These are phyloP conservation scores for Oxytorus armatus DNA, from an alignment of 2,888 invertebrate species.

Conservation along the genomic window DNA sequence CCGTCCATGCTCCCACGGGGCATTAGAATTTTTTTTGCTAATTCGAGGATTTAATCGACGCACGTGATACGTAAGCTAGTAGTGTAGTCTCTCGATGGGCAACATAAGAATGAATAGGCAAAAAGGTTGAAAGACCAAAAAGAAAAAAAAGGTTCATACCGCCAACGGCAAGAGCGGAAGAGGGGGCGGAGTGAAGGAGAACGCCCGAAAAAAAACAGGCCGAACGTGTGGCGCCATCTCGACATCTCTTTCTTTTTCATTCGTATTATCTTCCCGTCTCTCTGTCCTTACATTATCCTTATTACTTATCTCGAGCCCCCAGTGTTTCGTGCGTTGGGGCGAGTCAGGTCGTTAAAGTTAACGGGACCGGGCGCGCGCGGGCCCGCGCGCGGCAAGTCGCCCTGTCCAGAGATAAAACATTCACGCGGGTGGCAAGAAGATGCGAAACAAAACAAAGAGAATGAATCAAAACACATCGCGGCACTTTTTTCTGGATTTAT, in stretches of 20 bases:
- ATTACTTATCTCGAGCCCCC: conserved; percentile 69
- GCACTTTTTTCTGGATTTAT: background rate
- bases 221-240: conserved; percentile 71
- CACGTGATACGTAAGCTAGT: background rate
- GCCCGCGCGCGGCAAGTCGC: conserved; percentile 9
- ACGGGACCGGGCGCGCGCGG: conserved; percentile 51
- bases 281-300: conserved; percentile 67
- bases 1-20: no score
- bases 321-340: conserved; percentile 64
- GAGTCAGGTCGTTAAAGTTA: conserved; percentile 67
- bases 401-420: conserved; percentile 61
- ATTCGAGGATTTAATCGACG: background rate
- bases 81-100: conserved; percentile 23
- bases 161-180: conserved; percentile 57
- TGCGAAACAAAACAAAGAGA: conserved; percentile 33
- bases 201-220: conserved; percentile 69
- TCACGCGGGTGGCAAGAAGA: conserved; percentile 31
- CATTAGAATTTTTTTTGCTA: no score
- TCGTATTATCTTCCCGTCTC: conserved; percentile 36
- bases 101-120: conserved; percentile 46
- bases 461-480: conserved; percentile 29
- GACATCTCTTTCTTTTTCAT: conserved; percentile 60
- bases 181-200: conserved; percentile 57
- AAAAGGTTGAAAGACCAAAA: background rate
- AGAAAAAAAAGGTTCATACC: conserved; percentile 39